Percentiles rank a stretch among this genome's conserved stretches.
Conservation (phyloP, 1,140 invertebrate species). For the Apolygus lucorum region DNA sequence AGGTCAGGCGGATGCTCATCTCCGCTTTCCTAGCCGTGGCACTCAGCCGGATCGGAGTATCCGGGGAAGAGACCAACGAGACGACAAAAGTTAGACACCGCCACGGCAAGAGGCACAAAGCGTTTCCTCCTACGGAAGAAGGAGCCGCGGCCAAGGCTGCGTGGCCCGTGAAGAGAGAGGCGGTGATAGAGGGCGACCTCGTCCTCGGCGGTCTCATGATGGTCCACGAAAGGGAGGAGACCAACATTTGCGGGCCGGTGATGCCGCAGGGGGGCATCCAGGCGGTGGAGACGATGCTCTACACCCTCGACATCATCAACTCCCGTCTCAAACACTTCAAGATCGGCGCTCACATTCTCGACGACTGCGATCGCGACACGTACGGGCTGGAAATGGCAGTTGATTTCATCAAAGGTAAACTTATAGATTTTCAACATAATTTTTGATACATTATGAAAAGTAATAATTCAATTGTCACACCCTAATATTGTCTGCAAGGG, state of each 20-base stretch:
- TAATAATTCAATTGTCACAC: too few species aligned
- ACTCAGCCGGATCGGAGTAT: too few species aligned
- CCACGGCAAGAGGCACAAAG: conserved; percentile 9
- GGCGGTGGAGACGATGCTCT: conserved; percentile 86
- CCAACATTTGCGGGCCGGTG: conserved; percentile 74
- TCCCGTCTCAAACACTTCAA: conserved; percentile 54
- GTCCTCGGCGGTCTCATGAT: conserved; percentile 87
- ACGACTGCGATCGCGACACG: conserved; percentile 93
- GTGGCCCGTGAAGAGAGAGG: conserved; percentile 81
- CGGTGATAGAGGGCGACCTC: conserved; percentile 72
- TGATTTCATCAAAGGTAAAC: conserved; percentile 91
- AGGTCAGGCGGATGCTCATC: too few species aligned
- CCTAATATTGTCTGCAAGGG: too few species aligned
- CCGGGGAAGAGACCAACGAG: neutral
- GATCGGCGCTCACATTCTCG: conserved; percentile 79
- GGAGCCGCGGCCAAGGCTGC: neutral
- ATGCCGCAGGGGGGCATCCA: conserved; percentile 92
- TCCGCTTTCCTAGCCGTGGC: too few species aligned
- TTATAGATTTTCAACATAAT: too few species aligned
- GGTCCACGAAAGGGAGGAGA: conserved; percentile 85
- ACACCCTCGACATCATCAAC: conserved; percentile 78
- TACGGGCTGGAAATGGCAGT: conserved; percentile 92
- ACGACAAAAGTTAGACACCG: conserved; percentile 5
- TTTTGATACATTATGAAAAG: too few species aligned
- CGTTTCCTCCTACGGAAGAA: neutral